Base-by-base conservation (phyloP, 2,113 vertebrate species). In the Anolis carolinensis region DNA sequence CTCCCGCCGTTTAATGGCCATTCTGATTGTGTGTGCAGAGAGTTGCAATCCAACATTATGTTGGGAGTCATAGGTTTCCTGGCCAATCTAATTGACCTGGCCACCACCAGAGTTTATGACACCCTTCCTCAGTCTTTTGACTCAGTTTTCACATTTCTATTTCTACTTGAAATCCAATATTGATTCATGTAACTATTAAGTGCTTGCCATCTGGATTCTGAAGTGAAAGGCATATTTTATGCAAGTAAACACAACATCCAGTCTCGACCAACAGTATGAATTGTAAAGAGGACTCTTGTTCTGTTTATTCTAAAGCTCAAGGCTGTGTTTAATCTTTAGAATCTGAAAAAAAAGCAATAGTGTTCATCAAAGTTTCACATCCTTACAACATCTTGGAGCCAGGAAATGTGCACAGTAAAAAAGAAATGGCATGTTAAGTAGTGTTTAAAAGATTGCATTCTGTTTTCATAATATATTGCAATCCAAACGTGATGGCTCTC, bases 311-410 rank as follows among this genome's bases (percentile, higher is more conserved):
- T 88, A 44, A n/a, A 32, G 44, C 91, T 92, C 92, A 92, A 88
- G 55, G 73, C 79, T 91, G 77, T 88, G 86, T 90, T 80, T 93
- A 89, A 92, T 88, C 89, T 83, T 39, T 48, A 62, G 82, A 76
- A 65, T 79, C 39, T 89, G 89, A 81, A 71, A 80, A 71, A 80
- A 76, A 73, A 20, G 21, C 65, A 59, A 7, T 80, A 13, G 48
- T 23, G 65, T 92, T 93, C 85, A 85, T 92, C 89, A 82, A 92
- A 81, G 88, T 92, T 93, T 92, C 84, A 84, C 72, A 81, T 88
- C 87, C 79, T 81, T 94, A 76, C 92, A 85, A 68, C 62, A 84
- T 79, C 88, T 71, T 80, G 76, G 81, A 92, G 79, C 34, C 18
- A 70, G 92, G 84, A 93, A 92, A 88, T 88, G 91, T 88, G 74